Evolutionary conservation across 2,797 vertebrate genomes (phyloP).

Genomic region (Anomalospiza imberbis): DNA sequence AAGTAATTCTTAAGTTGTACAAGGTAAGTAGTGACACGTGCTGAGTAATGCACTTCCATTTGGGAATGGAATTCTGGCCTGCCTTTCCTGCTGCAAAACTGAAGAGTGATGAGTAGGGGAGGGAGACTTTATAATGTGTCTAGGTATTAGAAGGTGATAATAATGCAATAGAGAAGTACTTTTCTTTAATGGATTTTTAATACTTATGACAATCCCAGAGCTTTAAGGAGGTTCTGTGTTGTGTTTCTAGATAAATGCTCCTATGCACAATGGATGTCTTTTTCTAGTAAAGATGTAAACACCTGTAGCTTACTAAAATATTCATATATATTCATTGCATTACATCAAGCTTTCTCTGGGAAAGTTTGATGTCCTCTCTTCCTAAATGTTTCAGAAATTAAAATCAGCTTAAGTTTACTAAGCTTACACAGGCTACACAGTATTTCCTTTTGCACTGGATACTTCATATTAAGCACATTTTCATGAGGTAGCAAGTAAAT

Average conservation of each 20-base stretch:
- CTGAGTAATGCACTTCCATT: background rate
- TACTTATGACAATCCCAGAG: background rate
- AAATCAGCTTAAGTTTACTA: background rate
- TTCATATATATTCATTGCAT: background rate
- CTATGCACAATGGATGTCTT: background rate
- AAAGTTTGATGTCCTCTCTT: background rate
- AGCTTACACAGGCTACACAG: background rate
- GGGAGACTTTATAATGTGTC: background rate
- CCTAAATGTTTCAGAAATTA: background rate
- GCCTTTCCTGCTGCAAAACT: background rate
- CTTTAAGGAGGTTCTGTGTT: background rate
- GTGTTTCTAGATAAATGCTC: background rate
- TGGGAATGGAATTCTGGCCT: background rate
- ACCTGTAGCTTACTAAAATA: background rate
- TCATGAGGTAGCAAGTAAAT: background rate
- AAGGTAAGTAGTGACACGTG: constrained; percentile 74
- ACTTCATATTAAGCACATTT: background rate
- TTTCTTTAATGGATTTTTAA: background rate
- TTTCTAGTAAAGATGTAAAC: background rate
- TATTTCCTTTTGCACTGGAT: background rate
- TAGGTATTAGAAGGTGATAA: background rate
- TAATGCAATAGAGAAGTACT: background rate
- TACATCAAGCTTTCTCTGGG: background rate
- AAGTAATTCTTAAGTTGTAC: constrained; percentile 91
- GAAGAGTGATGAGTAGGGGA: background rate